These are phyloP conservation scores for Rafetus swinhoei DNA, from an alignment of 2,113 vertebrate genomes.

Conservation along the genomic window DNA sequence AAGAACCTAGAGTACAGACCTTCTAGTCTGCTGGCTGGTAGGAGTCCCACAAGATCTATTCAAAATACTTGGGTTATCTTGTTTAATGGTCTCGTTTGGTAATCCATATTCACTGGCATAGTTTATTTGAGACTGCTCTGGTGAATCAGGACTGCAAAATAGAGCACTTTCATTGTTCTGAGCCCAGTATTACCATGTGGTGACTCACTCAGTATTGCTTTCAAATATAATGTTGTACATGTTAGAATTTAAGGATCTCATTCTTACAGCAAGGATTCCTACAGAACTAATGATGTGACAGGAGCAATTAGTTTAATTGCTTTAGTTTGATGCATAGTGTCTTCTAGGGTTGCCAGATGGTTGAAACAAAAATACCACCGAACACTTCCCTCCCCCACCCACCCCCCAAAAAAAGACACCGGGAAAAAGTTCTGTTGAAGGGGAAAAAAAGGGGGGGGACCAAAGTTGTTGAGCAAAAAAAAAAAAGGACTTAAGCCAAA, in stretches of 20 bases:
- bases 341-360: not conserved
- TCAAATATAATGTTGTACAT: not conserved
- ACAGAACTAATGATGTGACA: conserved; percentile 2
- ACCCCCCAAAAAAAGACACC: too few species aligned
- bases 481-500: too few species aligned
- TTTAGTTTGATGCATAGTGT: not conserved
- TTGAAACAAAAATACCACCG: too few species aligned
- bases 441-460: too few species aligned
- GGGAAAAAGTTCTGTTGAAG: too few species aligned
- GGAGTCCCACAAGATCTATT: not conserved
- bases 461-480: too few species aligned
- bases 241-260: conserved; percentile 18
- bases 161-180: not conserved
- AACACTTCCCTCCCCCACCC: too few species aligned
- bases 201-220: not conserved
- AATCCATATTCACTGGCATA: not conserved
- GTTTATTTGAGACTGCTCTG: not conserved
- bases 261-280: not conserved
- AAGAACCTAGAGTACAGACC: not conserved
- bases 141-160: not conserved
- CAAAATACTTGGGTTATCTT: not conserved
- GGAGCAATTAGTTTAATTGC: conserved; percentile 31
- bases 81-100: not conserved
- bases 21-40: not conserved
- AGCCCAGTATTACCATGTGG: fast-evolving